These are phyloP conservation scores for Eospalax fontanierii DNA, from an alignment of 2,797 vertebrate species.

Conservation along the genomic window DNA sequence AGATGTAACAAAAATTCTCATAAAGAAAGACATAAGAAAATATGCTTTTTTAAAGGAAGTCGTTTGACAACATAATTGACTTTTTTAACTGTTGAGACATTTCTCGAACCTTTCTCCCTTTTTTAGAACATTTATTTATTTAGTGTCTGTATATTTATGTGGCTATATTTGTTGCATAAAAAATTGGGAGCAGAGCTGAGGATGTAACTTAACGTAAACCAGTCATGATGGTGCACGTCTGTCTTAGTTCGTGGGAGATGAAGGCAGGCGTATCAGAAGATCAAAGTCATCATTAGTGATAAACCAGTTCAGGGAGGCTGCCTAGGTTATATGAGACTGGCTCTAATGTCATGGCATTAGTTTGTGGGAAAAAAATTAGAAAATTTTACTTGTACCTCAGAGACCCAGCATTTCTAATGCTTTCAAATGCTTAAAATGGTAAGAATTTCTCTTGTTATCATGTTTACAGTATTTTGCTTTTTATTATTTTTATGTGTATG, in stretches of 20 bases:
- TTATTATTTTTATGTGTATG: no score
- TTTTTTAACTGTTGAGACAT: neutral
- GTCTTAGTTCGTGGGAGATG: neutral
- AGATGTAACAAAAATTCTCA: neutral
- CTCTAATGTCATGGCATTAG: neutral
- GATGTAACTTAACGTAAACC: neutral
- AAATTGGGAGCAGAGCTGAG: neutral
- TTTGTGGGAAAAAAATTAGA: neutral
- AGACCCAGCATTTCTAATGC: neutral
- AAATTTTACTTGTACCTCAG: slow-evolving; percentile 19
- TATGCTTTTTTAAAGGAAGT: neutral
- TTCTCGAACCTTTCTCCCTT: neutral
- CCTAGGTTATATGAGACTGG: neutral
- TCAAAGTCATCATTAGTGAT: neutral
- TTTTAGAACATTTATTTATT: neutral
- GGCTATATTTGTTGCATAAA: slow-evolving; percentile 33
- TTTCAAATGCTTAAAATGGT: slow-evolving; percentile 35
- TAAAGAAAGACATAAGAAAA: neutral
- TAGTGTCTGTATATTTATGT: no score
- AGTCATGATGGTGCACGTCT: neutral
- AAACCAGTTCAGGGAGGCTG: neutral
- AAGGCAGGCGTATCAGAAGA: neutral
- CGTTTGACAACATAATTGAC: neutral
- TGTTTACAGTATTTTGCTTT: slow-evolving; percentile 7
- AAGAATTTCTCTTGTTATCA: slow-evolving; percentile 28